Conservation (phyloP, 1,140 invertebrate genomes). For the Aporrectodea caliginosa region DNA sequence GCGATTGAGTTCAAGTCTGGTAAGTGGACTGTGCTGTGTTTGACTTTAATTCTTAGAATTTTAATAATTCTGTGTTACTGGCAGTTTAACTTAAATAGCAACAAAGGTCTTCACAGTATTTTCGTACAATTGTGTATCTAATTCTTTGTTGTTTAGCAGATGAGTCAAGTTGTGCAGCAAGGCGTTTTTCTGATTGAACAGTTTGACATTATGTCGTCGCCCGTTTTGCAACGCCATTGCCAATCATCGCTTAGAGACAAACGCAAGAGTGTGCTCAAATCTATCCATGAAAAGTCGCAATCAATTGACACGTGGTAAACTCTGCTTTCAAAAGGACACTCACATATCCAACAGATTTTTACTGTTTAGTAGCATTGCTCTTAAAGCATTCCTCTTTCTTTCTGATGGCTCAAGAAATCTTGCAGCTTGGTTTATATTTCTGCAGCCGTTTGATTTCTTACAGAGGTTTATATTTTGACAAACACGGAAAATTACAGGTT, state of each 20-base stretch:
- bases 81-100: too few species aligned
- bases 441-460: background rate
- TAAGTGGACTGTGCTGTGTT: too few species aligned
- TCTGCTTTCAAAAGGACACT: background rate
- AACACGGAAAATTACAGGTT: background rate
- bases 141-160: too few species aligned
- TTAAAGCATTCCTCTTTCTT: background rate
- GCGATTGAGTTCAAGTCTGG: too few species aligned
- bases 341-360: background rate
- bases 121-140: too few species aligned
- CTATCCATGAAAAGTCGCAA: conserved; percentile 22
- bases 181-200: background rate
- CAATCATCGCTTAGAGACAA: background rate
- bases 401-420: background rate
- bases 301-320: conserved; percentile 1
- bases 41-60: too few species aligned
- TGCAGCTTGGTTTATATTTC: background rate
- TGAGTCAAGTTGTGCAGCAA: background rate
- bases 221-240: background rate
- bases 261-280: conserved; percentile 3
- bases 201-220: background rate
- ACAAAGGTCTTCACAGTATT: too few species aligned
- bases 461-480: background rate
- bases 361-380: background rate
- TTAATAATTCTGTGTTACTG: too few species aligned